Conservation (phyloP, 2,113 vertebrate genomes). For the Artemisiospiza belli region DNA sequence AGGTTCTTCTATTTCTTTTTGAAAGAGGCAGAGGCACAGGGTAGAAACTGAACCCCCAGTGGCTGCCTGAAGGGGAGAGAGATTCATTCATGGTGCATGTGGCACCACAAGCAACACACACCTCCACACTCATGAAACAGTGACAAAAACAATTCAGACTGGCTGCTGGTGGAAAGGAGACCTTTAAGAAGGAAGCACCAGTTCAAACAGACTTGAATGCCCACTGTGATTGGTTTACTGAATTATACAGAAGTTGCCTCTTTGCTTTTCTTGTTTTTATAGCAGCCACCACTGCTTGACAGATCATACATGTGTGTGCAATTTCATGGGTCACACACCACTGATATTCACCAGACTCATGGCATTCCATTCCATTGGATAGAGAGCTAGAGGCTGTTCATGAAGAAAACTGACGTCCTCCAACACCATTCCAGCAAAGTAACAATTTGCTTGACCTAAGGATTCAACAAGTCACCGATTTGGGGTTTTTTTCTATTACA, state of each 20-base stretch:
- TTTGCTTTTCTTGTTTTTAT: neutral
- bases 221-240: neutral
- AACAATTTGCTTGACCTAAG: conserved; percentile 26
- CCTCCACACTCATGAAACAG: neutral
- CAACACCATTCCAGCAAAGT: neutral
- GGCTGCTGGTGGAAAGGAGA: neutral
- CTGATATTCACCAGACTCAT: neutral
- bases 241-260: neutral
- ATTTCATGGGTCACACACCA: conserved; percentile 34
- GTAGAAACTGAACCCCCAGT: neutral
- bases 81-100: neutral
- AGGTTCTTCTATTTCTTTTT: neutral
- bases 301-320: neutral
- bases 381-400: neutral
- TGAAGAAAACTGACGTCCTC: neutral
- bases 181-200: neutral
- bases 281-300: neutral
- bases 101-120: fast-evolving
- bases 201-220: neutral
- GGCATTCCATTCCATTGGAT: neutral
- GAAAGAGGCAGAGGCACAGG: fast-evolving
- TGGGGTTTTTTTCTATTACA: neutral
- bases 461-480: conserved; percentile 40
- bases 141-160: neutral
- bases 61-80: neutral